A percentile compares a stretch with the other conserved stretches of the same genome.
Evolutionary conservation across 2,888 invertebrate genomes (phyloP).

Genomic region (Hyppa rectilinea): DNA sequence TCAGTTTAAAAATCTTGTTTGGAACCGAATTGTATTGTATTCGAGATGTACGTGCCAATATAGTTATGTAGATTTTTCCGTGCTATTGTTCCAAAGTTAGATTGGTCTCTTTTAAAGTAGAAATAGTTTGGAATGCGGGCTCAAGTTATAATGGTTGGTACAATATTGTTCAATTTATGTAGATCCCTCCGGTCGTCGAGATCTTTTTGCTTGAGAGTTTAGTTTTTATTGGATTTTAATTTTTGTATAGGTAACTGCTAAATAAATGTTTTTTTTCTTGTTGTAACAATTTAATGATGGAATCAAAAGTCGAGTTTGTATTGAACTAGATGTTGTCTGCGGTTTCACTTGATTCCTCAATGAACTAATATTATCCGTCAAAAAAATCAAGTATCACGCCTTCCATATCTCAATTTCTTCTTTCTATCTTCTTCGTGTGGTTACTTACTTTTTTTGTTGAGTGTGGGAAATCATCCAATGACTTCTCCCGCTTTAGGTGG

Average conservation of each 20-base stretch:
- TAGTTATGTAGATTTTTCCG: constrained; percentile 58
- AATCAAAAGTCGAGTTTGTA: background rate
- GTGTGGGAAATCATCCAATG: too few relatives aligned
- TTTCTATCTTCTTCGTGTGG: too few relatives aligned
- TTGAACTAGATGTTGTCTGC: background rate
- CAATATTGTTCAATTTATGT: constrained; percentile 41
- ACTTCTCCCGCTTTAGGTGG: too few relatives aligned
- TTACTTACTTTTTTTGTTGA: too few relatives aligned
- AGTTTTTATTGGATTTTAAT: constrained; percentile 43
- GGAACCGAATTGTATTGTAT: constrained; percentile 51
- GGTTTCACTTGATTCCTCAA: background rate
- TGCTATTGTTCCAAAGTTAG: constrained; percentile 42
- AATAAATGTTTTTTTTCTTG: constrained; percentile 13
- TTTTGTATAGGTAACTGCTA: constrained; percentile 21
- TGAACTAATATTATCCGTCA: background rate
- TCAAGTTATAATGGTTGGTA: constrained; percentile 41
- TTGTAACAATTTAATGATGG: constrained; percentile 24
- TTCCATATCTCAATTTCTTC: too few relatives aligned
- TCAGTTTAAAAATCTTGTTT: constrained; percentile 65
- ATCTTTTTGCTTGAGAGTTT: constrained; percentile 32
- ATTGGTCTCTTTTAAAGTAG: constrained; percentile 42
- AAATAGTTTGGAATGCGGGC: constrained; percentile 14
- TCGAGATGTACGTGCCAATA: constrained; percentile 60
- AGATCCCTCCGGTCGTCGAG: constrained; percentile 31
- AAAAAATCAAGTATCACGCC: too few relatives aligned